A percentile compares a stretch with the other conserved stretches of the same genome.
phyloP scores from a whole-genome alignment of 2,113 vertebrate genomes.

The Anthoscopus minutus region DNA sequence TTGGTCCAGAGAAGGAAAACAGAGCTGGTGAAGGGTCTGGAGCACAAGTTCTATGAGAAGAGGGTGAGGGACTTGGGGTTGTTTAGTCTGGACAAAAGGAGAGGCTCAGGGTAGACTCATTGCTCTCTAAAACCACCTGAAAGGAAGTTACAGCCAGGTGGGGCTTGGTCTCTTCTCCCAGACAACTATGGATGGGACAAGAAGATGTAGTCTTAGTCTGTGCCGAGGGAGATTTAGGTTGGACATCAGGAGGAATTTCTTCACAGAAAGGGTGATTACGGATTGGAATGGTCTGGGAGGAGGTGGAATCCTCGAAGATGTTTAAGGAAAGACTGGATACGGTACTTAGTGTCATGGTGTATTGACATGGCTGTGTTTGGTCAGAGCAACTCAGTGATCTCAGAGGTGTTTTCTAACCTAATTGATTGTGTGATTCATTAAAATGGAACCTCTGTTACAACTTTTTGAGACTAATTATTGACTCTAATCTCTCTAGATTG shows the following conservation, averaged over 20 bases:
- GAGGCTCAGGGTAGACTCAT: not conserved
- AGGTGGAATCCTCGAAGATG: not conserved
- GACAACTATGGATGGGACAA: not conserved
- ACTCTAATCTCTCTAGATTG: not conserved
- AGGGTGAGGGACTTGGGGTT: not conserved
- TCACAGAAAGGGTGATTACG: not conserved
- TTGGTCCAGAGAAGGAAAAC: rapidly evolving
- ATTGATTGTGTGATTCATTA: not conserved
- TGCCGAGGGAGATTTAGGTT: not conserved
- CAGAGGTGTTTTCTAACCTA: not conserved
- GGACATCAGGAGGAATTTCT: not conserved
- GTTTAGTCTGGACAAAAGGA: not conserved
- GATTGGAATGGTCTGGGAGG: not conserved
- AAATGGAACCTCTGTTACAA: not conserved
- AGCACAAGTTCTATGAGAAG: not conserved
- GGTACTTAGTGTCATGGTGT: not conserved
- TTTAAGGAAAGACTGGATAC: not conserved
- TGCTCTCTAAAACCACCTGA: not conserved
- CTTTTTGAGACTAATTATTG: not conserved
- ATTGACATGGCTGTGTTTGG: rapidly evolving
- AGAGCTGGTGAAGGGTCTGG: not conserved
- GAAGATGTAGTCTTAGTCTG: not conserved
- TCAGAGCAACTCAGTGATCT: not conserved
- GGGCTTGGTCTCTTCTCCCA: not conserved
- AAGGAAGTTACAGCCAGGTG: not conserved